Evolutionary conservation across 2,797 vertebrate species (phyloP).

Genomic region (Hozukius guyotensis): DNA sequence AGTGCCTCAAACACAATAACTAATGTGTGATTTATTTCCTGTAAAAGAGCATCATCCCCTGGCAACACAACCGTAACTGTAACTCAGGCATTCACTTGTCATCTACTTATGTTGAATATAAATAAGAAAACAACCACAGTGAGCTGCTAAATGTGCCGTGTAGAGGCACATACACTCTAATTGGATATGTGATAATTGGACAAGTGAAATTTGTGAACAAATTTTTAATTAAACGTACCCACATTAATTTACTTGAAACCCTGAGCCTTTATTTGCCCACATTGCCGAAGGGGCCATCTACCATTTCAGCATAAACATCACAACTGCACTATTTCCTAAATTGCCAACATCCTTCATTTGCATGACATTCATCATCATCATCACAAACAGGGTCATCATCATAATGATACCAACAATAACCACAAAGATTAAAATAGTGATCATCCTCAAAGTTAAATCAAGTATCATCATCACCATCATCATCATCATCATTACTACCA

Average conservation of each 20-base stretch:
- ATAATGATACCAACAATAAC: slow-evolving; percentile 3
- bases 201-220: not conserved
- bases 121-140: not conserved
- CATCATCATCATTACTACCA: slow-evolving; percentile 24
- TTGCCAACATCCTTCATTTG: not conserved
- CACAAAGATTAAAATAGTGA: not conserved
- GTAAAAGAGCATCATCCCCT: not conserved
- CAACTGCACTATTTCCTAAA: not conserved
- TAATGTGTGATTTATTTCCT: not conserved
- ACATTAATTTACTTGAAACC: not conserved
- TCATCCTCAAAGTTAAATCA: slow-evolving; percentile 14
- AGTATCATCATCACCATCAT: slow-evolving; percentile 9
- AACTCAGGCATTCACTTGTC: not conserved
- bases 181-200: not conserved
- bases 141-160: not conserved
- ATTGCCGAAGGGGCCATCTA: not conserved
- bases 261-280: not conserved
- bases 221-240: not conserved
- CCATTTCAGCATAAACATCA: not conserved
- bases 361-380: not conserved
- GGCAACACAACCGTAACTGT: not conserved
- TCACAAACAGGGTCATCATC: not conserved
- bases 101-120: not conserved
- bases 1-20: not conserved
- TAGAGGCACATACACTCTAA: not conserved